Evolutionary conservation across 2,113 vertebrate genomes (phyloP).

Genomic region (Gorsachius goisagi): DNA sequence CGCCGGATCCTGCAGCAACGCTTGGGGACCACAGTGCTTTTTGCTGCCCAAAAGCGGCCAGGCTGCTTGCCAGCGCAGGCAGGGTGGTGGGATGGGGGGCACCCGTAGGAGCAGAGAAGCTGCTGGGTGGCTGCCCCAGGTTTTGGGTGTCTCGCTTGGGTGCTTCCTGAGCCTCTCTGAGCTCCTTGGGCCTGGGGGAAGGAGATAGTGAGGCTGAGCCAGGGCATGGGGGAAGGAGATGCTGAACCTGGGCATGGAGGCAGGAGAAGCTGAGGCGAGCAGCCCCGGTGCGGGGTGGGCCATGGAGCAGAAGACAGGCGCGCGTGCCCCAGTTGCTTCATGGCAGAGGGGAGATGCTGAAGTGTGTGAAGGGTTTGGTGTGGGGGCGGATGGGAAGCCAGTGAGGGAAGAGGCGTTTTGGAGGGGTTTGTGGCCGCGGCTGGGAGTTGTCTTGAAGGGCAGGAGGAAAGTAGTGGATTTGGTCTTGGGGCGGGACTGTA

Average conservation of each 20-base stretch:
- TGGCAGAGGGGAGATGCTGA: neutral
- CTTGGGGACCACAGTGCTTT: neutral
- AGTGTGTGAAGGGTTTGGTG: neutral
- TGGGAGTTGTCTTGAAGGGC: neutral
- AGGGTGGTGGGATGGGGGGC: rapidly evolving
- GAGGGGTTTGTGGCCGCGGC: neutral
- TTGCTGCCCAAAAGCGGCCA: neutral
- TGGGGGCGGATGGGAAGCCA: neutral
- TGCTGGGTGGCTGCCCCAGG: neutral
- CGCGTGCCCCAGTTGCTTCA: neutral
- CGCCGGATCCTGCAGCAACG: rapidly evolving
- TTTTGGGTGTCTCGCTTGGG: rapidly evolving
- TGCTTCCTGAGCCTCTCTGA: neutral
- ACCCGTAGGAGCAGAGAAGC: neutral
- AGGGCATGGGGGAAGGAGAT: neutral
- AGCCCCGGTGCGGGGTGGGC: neutral
- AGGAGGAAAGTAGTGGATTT: neutral
- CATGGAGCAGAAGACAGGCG: neutral
- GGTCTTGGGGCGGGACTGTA: neutral
- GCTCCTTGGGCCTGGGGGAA: neutral
- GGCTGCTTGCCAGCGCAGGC: rapidly evolving
- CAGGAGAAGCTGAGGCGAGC: neutral
- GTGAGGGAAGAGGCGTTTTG: rapidly evolving
- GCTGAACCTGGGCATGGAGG: neutral
- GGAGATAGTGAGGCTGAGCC: neutral